Evolutionary conservation across 2,113 vertebrate species (phyloP).

Genomic region (Microcebus tavaratra): DNA sequence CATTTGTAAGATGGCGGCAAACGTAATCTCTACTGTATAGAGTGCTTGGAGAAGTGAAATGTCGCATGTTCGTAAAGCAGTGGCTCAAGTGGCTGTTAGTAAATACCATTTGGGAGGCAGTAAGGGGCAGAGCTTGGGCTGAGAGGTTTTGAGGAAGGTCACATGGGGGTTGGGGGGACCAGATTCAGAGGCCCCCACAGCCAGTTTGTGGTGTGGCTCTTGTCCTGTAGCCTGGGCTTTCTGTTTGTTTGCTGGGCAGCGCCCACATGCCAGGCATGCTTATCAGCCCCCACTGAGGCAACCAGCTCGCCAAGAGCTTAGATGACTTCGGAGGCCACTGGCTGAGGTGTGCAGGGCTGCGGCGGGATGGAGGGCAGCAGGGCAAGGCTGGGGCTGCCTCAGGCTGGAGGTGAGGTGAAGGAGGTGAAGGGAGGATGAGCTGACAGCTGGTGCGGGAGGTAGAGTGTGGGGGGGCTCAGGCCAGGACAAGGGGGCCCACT

Average conservation of each 20-base stretch:
- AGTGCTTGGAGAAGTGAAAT: not conserved
- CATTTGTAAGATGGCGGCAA: not conserved
- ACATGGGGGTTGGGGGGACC: not conserved
- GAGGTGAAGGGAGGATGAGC: not conserved
- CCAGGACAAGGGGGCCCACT: not conserved
- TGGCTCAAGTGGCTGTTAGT: accelerated
- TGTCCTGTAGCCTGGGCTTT: not conserved
- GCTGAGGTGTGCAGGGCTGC: too few relatives aligned
- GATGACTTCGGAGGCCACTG: too few relatives aligned
- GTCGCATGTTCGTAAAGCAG: not conserved
- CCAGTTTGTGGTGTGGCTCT: not conserved
- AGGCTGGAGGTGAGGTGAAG: not conserved
- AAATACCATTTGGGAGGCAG: not conserved
- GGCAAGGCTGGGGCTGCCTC: too few relatives aligned
- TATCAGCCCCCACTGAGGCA: not conserved
- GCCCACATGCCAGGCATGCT: not conserved
- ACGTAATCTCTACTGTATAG: not conserved
- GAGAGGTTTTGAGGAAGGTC: not conserved
- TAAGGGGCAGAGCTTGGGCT: not conserved
- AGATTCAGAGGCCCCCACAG: not conserved
- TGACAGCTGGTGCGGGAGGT: not conserved
- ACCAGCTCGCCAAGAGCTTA: not conserved
- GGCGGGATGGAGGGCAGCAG: not conserved
- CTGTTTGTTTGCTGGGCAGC: not conserved
- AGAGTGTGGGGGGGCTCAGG: too few relatives aligned